Conservation (phyloP, 2,888 invertebrate genomes). For the Palloptera scutellata region DNA sequence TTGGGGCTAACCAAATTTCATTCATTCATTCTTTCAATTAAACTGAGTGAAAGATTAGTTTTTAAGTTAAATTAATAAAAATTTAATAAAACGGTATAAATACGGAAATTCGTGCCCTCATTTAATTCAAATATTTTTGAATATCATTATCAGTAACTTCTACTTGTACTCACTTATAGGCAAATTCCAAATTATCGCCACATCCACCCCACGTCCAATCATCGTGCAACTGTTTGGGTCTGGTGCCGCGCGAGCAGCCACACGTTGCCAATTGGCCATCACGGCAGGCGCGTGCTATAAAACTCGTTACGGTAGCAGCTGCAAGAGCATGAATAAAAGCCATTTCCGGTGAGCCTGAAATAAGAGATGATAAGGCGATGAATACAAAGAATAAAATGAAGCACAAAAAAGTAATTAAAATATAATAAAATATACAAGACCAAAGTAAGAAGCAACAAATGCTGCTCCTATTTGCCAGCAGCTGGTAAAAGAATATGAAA, state of each 20-base stretch:
- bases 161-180: constrained; percentile 80
- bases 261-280: constrained; percentile 91
- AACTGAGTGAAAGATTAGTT: too few species aligned
- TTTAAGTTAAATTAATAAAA: too few species aligned
- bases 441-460: too few species aligned
- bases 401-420: too few species aligned
- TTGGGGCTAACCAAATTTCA: not conserved
- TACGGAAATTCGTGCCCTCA: too few species aligned
- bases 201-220: constrained; percentile 99
- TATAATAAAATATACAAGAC: too few species aligned
- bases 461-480: too few species aligned
- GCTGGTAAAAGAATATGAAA: too few species aligned
- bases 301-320: constrained; percentile 87
- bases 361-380: not conserved
- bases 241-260: constrained; percentile 83
- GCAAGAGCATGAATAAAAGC: constrained; percentile 92
- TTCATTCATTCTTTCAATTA: constrained; percentile 2
- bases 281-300: constrained; percentile 88
- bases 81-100: too few species aligned
- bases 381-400: too few species aligned
- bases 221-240: constrained; percentile 83
- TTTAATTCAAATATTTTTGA: not conserved
- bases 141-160: not conserved
- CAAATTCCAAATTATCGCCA: constrained; percentile 96
- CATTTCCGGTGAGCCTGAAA: constrained; percentile 81